These are phyloP conservation scores for Sebastes alutus DNA, from an alignment of 2,797 vertebrate species.

Conservation along the genomic window DNA sequence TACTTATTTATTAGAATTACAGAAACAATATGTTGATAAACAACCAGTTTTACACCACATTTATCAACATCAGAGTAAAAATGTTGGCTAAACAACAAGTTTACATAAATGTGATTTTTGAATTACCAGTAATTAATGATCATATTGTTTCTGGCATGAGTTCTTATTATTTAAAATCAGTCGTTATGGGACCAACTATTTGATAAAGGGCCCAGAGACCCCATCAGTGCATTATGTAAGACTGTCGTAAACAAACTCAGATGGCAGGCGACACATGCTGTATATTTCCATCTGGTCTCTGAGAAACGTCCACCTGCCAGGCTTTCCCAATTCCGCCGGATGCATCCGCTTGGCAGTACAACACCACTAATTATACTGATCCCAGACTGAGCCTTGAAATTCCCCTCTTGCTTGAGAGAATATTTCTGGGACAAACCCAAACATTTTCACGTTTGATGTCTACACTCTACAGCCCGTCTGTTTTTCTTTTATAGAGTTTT, in stretches of 20 bases:
- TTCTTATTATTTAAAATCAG: not conserved
- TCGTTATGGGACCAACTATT: not conserved
- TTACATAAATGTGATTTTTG: too few species aligned
- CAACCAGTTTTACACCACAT: not conserved
- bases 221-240: conserved; percentile 16
- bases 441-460: conserved; percentile 58
- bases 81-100: not conserved
- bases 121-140: not conserved
- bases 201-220: not conserved
- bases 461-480: conserved; percentile 38
- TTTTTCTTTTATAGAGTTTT: conserved; percentile 48
- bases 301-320: conserved; percentile 70
- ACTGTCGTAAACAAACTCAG: conserved; percentile 57
- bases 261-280: conserved; percentile 39
- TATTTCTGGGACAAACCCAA: conserved; percentile 55
- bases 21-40: not conserved
- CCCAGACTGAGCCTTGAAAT: conserved; percentile 71
- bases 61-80: not conserved
- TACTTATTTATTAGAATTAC: not conserved
- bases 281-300: conserved; percentile 65
- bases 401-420: conserved; percentile 59
- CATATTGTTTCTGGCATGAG: not conserved
- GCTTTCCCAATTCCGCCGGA: conserved; percentile 65
- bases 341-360: conserved; percentile 65
- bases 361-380: conserved; percentile 78